Conservation (phyloP, 2,113 vertebrate species). For the Gambusia affinis region DNA sequence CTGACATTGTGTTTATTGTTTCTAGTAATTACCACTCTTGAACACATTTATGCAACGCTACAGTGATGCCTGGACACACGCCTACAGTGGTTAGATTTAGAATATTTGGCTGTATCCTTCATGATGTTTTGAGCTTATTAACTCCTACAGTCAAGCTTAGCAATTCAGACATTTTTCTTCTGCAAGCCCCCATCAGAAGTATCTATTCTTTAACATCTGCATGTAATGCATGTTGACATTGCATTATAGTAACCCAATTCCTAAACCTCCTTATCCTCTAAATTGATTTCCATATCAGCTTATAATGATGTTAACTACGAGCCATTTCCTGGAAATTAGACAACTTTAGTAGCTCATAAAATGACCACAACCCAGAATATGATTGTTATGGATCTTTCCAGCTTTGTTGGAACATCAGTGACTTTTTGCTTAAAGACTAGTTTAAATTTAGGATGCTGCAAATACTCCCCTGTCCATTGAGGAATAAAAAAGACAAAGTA, state of each 20-base stretch:
- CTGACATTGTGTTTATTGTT: conserved; percentile 15
- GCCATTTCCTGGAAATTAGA: background rate
- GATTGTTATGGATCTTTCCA: no score
- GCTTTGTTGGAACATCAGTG: no score
- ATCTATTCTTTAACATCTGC: background rate
- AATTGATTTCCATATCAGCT: background rate
- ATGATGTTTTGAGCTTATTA: conserved; percentile 34
- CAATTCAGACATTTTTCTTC: conserved; percentile 6
- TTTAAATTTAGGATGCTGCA: no score
- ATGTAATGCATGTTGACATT: conserved; percentile 4
- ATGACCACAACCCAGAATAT: no score
- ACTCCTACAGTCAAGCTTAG: conserved; percentile 39
- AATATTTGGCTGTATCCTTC: conserved; percentile 23
- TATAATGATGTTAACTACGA: background rate
- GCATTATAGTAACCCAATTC: background rate
- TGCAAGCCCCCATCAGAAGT: background rate
- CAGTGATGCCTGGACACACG: conserved; percentile 12
- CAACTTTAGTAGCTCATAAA: no score
- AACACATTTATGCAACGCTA: conserved; percentile 1
- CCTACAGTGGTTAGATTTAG: conserved; percentile 29
- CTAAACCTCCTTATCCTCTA: background rate
- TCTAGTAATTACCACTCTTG: conserved; percentile 35
- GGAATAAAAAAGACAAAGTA: no score
- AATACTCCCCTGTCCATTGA: no score
- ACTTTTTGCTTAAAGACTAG: no score